Evolutionary conservation across 2,888 invertebrate species (phyloP), one percentile per base, ranked within the genome.

Genomic region (Meiosimyza platycephala): DNA sequence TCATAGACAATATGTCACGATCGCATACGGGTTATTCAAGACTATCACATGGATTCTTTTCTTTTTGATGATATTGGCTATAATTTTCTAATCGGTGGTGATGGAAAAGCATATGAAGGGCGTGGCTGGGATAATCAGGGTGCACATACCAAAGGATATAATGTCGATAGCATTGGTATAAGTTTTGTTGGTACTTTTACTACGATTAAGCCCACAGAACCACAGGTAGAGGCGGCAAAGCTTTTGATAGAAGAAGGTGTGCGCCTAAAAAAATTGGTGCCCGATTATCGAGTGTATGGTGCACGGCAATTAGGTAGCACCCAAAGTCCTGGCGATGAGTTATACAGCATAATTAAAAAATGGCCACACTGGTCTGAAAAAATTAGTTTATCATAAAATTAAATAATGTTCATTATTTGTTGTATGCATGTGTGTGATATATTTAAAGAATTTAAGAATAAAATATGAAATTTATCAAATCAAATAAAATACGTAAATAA

Each of bases 1-100:
- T 59, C 66, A 63, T 86, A 91, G 90, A 89, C 89, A 9, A 85
- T 88, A 59, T 92, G 92, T 78, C 87, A 89, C 5, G 87, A 89
- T n/a, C 88, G 88, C 7, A 90, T 80, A 1, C 78, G 78, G 2
- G 74, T 77, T 3, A 82, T 85, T 47, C 93, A 94, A 83, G 88
- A 86, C 60, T 92, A 89, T 79, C 94, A 95, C 84, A 91, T 94
- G 73, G 91, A 93, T 74, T 88, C 88, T 28, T 81, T 81, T n/a
- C 79, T 86, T 0, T 93, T 91, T 91, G 88, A 85, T 65, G 94
- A 94, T 81, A 92, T 94, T 47, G 92, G 88, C 0, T 95, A 94
- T 85, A 95, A 93, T 83, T 95, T 94, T 79, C 83, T 95, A 12
- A 89, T 95, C 1, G 95, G 94, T 1, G 94, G 93, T 7, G 93